phyloP scores from a whole-genome alignment of 2,888 invertebrate genomes.

The Sussaba pulchella region DNA sequence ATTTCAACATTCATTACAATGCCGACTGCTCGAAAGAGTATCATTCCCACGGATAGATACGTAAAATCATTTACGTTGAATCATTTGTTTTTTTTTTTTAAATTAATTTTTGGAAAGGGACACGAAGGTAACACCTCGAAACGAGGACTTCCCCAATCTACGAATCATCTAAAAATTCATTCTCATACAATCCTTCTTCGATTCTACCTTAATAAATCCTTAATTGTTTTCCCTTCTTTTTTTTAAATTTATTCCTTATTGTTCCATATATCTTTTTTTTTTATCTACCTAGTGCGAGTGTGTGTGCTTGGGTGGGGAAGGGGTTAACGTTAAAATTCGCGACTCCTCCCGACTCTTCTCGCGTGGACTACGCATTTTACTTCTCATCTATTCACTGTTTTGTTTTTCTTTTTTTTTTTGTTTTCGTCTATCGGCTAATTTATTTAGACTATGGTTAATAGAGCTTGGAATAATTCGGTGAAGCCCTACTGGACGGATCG shows the following conservation, averaged over 20 bases:
- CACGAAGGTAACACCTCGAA: conserved; percentile 53
- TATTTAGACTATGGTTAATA: conserved; percentile 67
- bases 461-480: conserved; percentile 81
- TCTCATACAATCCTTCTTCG: not conserved
- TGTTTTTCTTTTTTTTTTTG: conserved; percentile 22
- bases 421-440: conserved; percentile 65
- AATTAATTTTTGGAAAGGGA: conserved; percentile 37
- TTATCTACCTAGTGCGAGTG: conserved; percentile 10
- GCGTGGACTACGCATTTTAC: conserved; percentile 14
- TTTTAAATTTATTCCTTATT: not conserved
- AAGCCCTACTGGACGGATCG: conserved; percentile 83
- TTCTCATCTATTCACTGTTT: no score
- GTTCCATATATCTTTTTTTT: conserved; percentile 20
- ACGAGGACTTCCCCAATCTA: not conserved
- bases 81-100: no score
- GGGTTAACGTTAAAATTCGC: conserved; percentile 1
- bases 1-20: no score
- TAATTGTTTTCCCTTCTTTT: no score
- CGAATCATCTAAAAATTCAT: conserved; percentile 10
- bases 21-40: no score
- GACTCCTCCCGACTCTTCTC: not conserved
- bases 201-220: not conserved
- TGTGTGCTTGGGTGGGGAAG: not conserved
- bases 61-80: no score
- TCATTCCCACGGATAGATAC: no score